phyloP scores from a whole-genome alignment of 2,113 vertebrate genomes.

The Semnornis frantzii region DNA sequence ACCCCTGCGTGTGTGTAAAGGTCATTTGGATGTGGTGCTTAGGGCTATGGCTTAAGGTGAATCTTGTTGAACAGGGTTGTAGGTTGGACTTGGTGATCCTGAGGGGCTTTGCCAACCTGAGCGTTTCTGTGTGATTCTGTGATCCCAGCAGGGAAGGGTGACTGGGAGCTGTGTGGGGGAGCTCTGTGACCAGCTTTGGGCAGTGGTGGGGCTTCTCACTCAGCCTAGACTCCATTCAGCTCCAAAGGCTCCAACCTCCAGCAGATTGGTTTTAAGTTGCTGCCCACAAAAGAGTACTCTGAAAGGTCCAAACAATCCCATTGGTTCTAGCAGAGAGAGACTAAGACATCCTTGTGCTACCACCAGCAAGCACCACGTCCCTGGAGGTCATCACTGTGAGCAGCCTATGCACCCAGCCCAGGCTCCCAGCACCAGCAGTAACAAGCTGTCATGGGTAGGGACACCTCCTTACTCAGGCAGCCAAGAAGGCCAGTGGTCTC shows the following conservation, averaged over 20 bases:
- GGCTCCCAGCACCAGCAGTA: neutral
- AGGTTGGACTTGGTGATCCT: too few species aligned
- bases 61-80: too few species aligned
- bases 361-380: rapidly evolving
- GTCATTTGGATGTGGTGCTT: too few species aligned
- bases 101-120: too few species aligned
- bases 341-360: neutral
- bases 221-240: neutral
- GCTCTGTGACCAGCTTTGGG: rapidly evolving
- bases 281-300: rapidly evolving
- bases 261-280: rapidly evolving
- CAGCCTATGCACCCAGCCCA: neutral
- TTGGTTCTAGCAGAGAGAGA: rapidly evolving
- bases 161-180: neutral
- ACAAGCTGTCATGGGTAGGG: rapidly evolving
- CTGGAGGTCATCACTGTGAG: neutral
- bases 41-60: too few species aligned
- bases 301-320: neutral
- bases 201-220: rapidly evolving
- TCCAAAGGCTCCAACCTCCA: neutral
- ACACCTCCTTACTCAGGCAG: too few species aligned
- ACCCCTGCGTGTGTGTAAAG: too few species aligned
- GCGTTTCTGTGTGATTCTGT: too few species aligned
- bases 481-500: too few species aligned
- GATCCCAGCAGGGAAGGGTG: neutral